A percentile compares a stretch with the other conserved stretches of the same genome.
These are phyloP conservation scores for Invenusta paracnida DNA, from an alignment of 2,888 invertebrate genomes.

Conservation along the genomic window DNA sequence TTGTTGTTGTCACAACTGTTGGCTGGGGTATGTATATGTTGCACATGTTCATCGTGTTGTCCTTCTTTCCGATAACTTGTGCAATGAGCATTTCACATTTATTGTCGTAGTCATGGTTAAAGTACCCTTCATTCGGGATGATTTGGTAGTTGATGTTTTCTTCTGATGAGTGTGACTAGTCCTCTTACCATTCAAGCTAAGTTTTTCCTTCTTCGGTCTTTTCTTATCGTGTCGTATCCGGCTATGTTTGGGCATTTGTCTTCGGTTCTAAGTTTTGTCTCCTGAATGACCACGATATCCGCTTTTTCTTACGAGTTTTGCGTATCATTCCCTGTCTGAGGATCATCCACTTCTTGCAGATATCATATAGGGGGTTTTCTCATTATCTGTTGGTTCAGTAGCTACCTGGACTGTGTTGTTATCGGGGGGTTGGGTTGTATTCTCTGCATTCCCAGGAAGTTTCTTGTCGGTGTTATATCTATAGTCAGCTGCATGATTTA, in stretches of 20 bases:
- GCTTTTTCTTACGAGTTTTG: neutral
- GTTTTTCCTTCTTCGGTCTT: slow-evolving; percentile 2
- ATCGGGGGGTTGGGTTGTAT: too few relatives aligned
- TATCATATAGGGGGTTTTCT: neutral
- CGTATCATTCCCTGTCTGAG: neutral
- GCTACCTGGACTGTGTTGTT: too few relatives aligned
- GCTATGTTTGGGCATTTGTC: neutral
- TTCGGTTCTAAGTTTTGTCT: neutral
- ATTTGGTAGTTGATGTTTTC: neutral
- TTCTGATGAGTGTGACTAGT: neutral
- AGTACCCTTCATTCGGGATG: neutral
- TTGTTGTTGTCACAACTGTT: too few relatives aligned
- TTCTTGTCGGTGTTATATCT: neutral
- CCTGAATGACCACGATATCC: neutral
- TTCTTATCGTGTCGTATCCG: neutral
- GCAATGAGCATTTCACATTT: neutral
- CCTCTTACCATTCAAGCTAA: neutral
- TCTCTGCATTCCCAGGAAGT: neutral
- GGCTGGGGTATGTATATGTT: neutral
- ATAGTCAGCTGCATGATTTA: neutral
- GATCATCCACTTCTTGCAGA: neutral
- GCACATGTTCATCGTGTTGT: neutral
- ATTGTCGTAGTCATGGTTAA: neutral
- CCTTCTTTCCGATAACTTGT: neutral
- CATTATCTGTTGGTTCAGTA: too few relatives aligned